Conservation (phyloP, 2,888 invertebrate genomes). For the Synergus japonicus region DNA sequence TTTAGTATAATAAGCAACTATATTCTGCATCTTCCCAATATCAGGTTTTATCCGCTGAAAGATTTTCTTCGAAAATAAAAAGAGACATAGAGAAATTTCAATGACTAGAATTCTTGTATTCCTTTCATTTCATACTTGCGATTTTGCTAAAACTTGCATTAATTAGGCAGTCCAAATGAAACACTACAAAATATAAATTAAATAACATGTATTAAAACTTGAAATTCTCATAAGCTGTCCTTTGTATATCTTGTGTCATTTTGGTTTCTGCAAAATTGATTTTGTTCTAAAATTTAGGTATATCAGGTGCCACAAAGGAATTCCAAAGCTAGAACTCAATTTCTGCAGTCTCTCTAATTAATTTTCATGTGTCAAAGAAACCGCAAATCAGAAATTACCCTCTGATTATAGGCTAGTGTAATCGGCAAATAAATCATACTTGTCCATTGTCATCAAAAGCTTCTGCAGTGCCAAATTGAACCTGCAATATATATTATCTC, state of each 20-base stretch:
- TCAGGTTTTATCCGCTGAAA: too few relatives aligned
- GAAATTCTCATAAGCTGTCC: not conserved
- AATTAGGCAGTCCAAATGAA: too few relatives aligned
- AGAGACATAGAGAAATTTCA: too few relatives aligned
- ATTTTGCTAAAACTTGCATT: too few relatives aligned
- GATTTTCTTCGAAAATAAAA: too few relatives aligned
- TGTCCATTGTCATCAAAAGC: not conserved
- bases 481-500: not conserved
- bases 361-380: slow-evolving; percentile 59
- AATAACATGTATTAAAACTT: not conserved
- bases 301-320: not conserved
- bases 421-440: slow-evolving; percentile 46
- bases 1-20: too few relatives aligned
- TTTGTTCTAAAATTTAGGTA: not conserved
- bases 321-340: not conserved
- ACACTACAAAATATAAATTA: too few relatives aligned
- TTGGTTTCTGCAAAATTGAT: not conserved
- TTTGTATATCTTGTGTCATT: not conserved
- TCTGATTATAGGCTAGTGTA: slow-evolving; percentile 57
- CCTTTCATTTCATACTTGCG: too few relatives aligned
- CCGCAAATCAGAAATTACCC: slow-evolving; percentile 55
- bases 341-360: slow-evolving; percentile 50
- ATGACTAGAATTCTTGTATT: too few relatives aligned
- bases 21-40: too few relatives aligned
- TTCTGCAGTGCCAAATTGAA: not conserved